Evolutionary conservation across 2,113 vertebrate genomes (phyloP).

Genomic region (Rhinichthys klamathensis): DNA sequence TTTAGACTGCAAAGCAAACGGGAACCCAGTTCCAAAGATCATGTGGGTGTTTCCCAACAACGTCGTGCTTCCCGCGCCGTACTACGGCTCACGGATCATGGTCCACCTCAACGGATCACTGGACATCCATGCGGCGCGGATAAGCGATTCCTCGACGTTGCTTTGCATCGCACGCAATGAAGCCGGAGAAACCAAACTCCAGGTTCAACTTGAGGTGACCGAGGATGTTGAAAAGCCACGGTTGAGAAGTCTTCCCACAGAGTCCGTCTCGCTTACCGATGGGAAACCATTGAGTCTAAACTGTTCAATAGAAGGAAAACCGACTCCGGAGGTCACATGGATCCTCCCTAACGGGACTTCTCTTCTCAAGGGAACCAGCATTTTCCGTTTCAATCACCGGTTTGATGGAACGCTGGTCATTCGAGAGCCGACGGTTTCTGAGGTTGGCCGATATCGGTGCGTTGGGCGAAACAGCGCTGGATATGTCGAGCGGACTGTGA

Average conservation of each 20-base stretch:
- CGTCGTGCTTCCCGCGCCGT: constrained; percentile 86
- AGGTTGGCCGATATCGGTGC: constrained; percentile 81
- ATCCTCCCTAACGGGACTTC: constrained; percentile 80
- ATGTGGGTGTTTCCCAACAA: constrained; percentile 89
- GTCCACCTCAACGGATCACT: constrained; percentile 88
- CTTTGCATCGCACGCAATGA: constrained; percentile 84
- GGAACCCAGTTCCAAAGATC: constrained; percentile 78
- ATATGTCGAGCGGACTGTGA: constrained; percentile 74
- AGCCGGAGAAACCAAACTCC: constrained; percentile 80
- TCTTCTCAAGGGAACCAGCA: constrained; percentile 66
- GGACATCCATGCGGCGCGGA: constrained; percentile 79
- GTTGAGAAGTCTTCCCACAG: constrained; percentile 72
- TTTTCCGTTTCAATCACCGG: constrained; percentile 73
- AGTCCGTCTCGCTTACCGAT: constrained; percentile 72
- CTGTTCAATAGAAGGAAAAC: constrained; percentile 78
- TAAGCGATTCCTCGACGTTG: constrained; percentile 80
- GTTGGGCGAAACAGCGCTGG: constrained; percentile 76
- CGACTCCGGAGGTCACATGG: constrained; percentile 77
- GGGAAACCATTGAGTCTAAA: constrained; percentile 79
- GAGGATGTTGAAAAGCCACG: constrained; percentile 71
- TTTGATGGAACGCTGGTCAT: constrained; percentile 77
- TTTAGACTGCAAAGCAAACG: constrained; percentile 84
- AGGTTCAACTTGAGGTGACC: constrained; percentile 81
- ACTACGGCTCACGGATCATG: constrained; percentile 84
- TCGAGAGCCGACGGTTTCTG: constrained; percentile 62